Conservation (phyloP, 2,888 invertebrate species). For the Philaethria dido region DNA sequence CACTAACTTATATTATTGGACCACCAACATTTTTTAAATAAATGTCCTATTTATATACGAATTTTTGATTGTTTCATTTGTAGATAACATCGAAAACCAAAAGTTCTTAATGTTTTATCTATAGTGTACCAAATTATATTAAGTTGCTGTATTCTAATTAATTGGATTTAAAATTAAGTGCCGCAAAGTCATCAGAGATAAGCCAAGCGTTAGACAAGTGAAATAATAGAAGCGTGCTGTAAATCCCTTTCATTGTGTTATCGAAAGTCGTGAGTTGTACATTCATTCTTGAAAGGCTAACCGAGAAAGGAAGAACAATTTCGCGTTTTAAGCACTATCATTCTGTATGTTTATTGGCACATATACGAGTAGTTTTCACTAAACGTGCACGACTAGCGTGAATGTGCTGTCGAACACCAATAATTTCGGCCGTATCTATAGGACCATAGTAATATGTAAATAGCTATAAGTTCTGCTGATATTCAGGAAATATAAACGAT, state of each 20-base stretch:
- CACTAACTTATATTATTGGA: conserved; percentile 16
- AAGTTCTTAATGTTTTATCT: not conserved
- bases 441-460: conserved; percentile 33
- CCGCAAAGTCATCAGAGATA: conserved; percentile 44
- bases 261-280: conserved; percentile 67
- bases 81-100: not conserved
- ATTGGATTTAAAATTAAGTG: conserved; percentile 25
- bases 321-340: conserved; percentile 25
- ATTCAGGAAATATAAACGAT: conserved; percentile 34
- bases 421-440: conserved; percentile 26
- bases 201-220: conserved; percentile 58
- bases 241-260: conserved; percentile 67
- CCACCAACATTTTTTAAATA: not conserved
- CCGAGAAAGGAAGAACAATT: conserved; percentile 48
- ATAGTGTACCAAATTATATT: not conserved
- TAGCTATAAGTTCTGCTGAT: conserved; percentile 15
- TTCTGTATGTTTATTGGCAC: conserved; percentile 33
- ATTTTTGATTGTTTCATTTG: not conserved
- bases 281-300: conserved; percentile 63
- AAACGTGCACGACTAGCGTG: conserved; percentile 27
- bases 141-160: not conserved
- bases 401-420: conserved; percentile 21
- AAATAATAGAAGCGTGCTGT: conserved; percentile 63
- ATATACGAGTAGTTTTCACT: conserved; percentile 30
- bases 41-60: not conserved